Conservation (phyloP, 2,797 vertebrate genomes). For the Huso huso region DNA sequence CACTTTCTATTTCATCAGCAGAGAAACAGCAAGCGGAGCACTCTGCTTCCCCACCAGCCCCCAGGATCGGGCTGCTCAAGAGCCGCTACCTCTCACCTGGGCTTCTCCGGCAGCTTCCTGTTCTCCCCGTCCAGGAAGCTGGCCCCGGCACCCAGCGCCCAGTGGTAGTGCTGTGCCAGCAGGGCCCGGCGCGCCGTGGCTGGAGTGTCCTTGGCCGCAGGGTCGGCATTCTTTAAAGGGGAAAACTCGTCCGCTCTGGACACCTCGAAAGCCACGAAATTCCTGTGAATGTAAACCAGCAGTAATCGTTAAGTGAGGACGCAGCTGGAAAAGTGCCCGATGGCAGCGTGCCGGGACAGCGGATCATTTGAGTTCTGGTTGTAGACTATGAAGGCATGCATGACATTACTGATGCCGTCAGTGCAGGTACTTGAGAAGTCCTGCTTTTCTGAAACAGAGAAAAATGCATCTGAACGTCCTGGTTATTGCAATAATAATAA, state of each 20-base stretch:
- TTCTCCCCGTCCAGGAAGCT: conserved; percentile 56
- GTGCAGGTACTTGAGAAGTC: too few relatives aligned
- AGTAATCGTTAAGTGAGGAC: background rate
- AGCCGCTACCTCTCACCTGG: conserved; percentile 43
- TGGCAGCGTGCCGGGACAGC: too few relatives aligned
- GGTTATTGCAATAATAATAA: too few relatives aligned
- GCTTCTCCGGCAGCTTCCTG: conserved; percentile 35
- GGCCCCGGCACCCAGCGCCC: conserved; percentile 69
- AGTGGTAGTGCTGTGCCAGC: conserved; percentile 75
- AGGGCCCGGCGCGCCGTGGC: conserved; percentile 65
- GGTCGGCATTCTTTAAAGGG: conserved; percentile 79
- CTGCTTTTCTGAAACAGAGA: too few relatives aligned
- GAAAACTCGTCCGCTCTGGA: conserved; percentile 86
- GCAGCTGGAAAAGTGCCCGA: too few relatives aligned
- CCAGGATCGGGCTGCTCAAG: background rate
- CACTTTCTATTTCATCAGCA: background rate
- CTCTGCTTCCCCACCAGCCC: background rate
- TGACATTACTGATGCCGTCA: too few relatives aligned
- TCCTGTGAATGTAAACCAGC: conserved; percentile 49
- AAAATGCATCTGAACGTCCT: too few relatives aligned
- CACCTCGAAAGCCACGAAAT: conserved; percentile 84
- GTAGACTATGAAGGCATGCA: too few relatives aligned
- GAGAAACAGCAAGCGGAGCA: background rate
- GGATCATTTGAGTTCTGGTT: too few relatives aligned
- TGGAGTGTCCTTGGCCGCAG: conserved; percentile 63